phyloP scores from a whole-genome alignment of 2,888 invertebrate species.

The Ophioninae sp. region DNA sequence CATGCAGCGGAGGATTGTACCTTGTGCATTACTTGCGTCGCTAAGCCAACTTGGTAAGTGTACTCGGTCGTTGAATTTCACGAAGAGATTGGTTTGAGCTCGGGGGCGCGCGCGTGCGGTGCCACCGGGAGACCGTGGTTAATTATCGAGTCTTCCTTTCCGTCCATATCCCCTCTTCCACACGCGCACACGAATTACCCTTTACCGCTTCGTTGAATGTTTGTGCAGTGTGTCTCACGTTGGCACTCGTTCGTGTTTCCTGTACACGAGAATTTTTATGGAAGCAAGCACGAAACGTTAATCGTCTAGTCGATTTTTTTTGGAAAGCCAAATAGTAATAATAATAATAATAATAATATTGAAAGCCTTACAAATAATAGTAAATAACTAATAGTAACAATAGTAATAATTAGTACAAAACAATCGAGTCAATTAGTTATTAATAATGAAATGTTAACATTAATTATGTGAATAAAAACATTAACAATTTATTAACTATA shows the following conservation, averaged over 20 bases:
- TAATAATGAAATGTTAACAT: too few relatives aligned
- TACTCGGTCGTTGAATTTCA: slow-evolving; percentile 50
- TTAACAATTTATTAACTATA: too few relatives aligned
- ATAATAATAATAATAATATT: background rate
- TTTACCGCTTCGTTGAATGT: background rate
- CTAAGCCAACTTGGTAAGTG: slow-evolving; percentile 51
- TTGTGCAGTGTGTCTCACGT: slow-evolving; percentile 5
- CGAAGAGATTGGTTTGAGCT: slow-evolving; percentile 58
- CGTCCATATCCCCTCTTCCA: background rate
- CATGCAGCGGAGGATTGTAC: slow-evolving; percentile 12
- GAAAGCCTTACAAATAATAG: too few relatives aligned
- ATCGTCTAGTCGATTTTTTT: background rate
- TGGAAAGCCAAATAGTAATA: background rate
- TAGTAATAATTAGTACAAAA: background rate
- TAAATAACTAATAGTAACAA: background rate
- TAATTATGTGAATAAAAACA: too few relatives aligned
- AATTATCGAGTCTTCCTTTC: slow-evolving; percentile 56
- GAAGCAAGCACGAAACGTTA: background rate
- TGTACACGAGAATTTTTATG: slow-evolving; percentile 3
- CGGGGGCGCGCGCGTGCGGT: background rate
- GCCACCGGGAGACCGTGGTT: slow-evolving; percentile 45
- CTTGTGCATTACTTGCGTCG: slow-evolving; percentile 47
- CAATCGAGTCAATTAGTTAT: too few relatives aligned
- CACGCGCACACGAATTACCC: background rate
- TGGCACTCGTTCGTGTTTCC: background rate